Evolutionary conservation across 2,113 vertebrate genomes (phyloP), one percentile per base, ranked within the genome.

Genomic region (Struthio camelus): DNA sequence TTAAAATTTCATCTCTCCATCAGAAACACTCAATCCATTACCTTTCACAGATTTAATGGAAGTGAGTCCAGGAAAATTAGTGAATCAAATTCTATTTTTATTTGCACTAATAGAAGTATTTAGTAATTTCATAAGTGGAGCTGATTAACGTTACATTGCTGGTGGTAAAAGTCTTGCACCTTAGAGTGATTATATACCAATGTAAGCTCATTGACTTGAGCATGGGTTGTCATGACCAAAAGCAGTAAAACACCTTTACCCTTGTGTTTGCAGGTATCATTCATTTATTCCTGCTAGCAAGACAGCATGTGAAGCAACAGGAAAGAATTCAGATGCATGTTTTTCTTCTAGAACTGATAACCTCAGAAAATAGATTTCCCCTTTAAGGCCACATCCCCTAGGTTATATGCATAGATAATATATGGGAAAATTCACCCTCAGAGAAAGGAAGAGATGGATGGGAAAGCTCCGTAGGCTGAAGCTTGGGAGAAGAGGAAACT

Each of bases 331-430:
- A 5, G 79, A 90, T 85, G 69, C 66, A 14, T 61, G 23, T 51
- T 92, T 93, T 85, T 80, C 70, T 89, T 93, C 34, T 27, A 71
- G 81, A 94, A 91, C 75, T 64, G 86, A 38, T 73, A 82, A 46
- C 71, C 64, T 71, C 38, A 36, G 7, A 81, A 97, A 96, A 95
- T 19, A 20, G 38, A 79, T 93, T 91, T 89, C 16, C n/a, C 58
- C 40, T 79, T 64, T 78, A 46, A 91, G 87, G n/a, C 87, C 56
- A 64, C 86, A 91, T 73, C 13, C 13, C 67, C 80, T 96, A 94
- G 90, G 94, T 97, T 94, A 90, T 81, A 87, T 70, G 62, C 56
- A 61, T 82, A 89, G 95, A 73, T 75, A 91, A 79, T 82, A 84
- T 46, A 92, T 72, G 27, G 58, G 36, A 95, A 95, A 78, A 91